Evolutionary conservation across 2,888 invertebrate species (phyloP), one percentile per base, ranked within the genome.

Genomic region (Lutraria lutraria): DNA sequence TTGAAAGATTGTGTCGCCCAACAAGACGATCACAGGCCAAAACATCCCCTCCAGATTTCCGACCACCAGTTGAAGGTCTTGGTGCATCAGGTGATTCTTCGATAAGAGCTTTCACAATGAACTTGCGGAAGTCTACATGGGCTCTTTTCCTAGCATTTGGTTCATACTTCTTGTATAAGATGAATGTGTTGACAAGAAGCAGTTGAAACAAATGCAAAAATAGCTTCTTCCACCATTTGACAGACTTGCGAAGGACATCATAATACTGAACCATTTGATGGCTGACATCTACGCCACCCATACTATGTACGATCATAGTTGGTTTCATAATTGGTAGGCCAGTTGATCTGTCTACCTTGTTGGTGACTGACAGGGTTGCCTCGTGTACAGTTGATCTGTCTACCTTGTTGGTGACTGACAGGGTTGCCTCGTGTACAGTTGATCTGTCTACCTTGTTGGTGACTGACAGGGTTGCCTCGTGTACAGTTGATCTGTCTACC

Each of bases 231-330:
- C 83, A 82, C 93, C 92, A 93, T 60, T 92, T 91, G 13, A 89
- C 81, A 79, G 85, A 86, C n/a, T n/a, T n/a, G n/a, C n/a, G n/a
- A n/a, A n/a, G n/a, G n/a, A n/a, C n/a, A n/a, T n/a, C n/a, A n/a
- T 91, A 90, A 63, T 92, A 92, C 63, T 90, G 88, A 25, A 91
- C 53, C 29, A 92, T 88, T 85, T 93, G 91, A 68, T 93, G 91
- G n/a, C 81, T 87, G 29, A 83, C 54, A 85, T 93, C 91, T 16
- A 92, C 90, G 6, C 60, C 79, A 85, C 89, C 90, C 87, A 90
- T 90, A 43, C 43, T 72, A 56, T 89, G 72, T 68, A 72, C 56
- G 63, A 89, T 91, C 31, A 81, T 86, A 3, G 43, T n/a, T 0
- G 92, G 92, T 79, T 89, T 89, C 56, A 84, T 60, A 54, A 92